Evolutionary conservation across 2,113 vertebrate genomes (phyloP), one percentile per base, ranked within the genome.

Genomic region (Tragelaphus scriptus): DNA sequence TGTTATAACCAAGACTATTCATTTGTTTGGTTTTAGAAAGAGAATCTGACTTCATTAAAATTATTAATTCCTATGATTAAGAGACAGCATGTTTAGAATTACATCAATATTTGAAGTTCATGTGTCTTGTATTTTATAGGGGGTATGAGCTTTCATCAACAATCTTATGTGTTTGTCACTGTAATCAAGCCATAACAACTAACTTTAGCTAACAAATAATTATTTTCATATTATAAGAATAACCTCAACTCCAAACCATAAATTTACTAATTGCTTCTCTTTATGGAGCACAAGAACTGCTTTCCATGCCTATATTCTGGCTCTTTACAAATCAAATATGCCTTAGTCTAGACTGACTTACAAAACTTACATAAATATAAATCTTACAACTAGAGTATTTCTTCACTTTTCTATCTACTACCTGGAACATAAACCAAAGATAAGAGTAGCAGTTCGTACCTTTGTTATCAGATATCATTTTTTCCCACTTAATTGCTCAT

Each of bases 11-110:
- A 85, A 88, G 15, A 75, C 28, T 19, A 92, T 53, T 71, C 56
- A 86, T 85, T 82, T 93, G 23, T 63, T 88, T 82, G n/a, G n/a
- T 95, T 85, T 95, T 59, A 92, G 44, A 86, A 87, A 58, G 47
- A 90, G 9, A 90, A 59, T 90, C 11, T 93, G 10, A 4, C n/a
- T 82, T 92, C 47, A 91, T 88, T 88, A 56, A 96, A 92, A n/a
- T 87, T 30, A 91, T 88, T 88, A 47, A 58, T 93, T 95, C 21
- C 4, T 55, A 71, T 56, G 49, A 86, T 95, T 84, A 93, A 56
- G 14, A 17, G 85, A 51, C 16, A 58, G 5, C 16, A 59, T 92
- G n/a, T 94, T 95, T 90, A 85, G 91, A 95, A 81, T 87, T 95
- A 32, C 40, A 80, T 89, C 40, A 89, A n/a, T 84, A 51, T 82